These are phyloP conservation scores for Sebastes iracundus DNA, from an alignment of 2,797 vertebrate species.

Conservation along the genomic window DNA sequence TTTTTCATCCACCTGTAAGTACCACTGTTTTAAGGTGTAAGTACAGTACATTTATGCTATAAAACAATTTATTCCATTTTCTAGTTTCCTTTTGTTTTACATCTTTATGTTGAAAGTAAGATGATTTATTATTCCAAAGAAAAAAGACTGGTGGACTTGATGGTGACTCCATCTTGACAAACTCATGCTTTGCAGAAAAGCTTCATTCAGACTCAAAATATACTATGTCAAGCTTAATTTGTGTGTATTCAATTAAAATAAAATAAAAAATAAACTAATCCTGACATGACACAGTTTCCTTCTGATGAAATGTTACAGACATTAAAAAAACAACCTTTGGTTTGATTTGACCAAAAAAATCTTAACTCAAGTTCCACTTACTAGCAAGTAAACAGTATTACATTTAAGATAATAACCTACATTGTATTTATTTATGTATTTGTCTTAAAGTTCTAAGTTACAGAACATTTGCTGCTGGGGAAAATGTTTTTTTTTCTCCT, in stretches of 20 bases:
- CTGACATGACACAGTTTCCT: no score
- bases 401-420: neutral
- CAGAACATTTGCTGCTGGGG: neutral
- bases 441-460: neutral
- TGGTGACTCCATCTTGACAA: no score
- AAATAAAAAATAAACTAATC: no score
- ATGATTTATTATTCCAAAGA: neutral
- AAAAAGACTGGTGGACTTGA: rapidly evolving
- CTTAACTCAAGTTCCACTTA: no score
- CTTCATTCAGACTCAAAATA: no score
- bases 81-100: neutral
- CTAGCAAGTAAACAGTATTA: neutral
- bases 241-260: no score
- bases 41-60: neutral
- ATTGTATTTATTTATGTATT: neutral
- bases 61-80: neutral
- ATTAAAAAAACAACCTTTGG: no score
- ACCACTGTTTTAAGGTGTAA: neutral
- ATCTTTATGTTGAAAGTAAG: neutral
- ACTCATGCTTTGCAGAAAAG: no score
- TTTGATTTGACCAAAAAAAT: no score
- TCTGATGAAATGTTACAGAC: no score
- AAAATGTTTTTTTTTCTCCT: neutral
- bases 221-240: no score
- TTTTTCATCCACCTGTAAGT: no score